Percentiles rank a stretch among this genome's conserved stretches.
Evolutionary conservation across 1,140 invertebrate genomes (phyloP).

Genomic region (Mesaphorura yosii): DNA sequence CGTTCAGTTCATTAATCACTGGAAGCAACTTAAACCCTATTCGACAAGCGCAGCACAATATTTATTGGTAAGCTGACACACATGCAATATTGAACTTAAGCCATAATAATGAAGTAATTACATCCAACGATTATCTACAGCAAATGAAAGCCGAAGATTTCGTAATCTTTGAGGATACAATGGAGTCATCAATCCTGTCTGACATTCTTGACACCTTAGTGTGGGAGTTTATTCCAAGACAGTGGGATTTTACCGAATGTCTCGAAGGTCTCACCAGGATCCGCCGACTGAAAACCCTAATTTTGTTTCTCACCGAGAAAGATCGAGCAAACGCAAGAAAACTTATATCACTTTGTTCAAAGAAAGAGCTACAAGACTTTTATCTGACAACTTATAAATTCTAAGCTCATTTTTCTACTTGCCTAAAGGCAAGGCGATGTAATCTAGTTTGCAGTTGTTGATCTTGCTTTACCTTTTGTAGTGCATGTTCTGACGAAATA

Average conservation of each 20-base stretch:
- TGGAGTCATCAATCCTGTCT: slow-evolving; percentile 15
- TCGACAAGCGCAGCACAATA: too few relatives aligned
- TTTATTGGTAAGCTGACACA: too few relatives aligned
- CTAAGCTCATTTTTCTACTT: too few relatives aligned
- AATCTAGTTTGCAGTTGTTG: too few relatives aligned
- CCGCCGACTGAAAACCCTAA: slow-evolving; percentile 37
- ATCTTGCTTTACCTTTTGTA: too few relatives aligned
- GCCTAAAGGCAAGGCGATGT: too few relatives aligned
- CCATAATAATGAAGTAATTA: too few relatives aligned
- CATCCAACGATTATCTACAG: slow-evolving; percentile 11
- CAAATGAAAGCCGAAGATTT: slow-evolving; percentile 15
- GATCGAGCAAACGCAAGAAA: slow-evolving; percentile 31
- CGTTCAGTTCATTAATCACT: too few relatives aligned
- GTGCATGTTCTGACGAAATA: too few relatives aligned
- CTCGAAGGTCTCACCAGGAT: slow-evolving; percentile 35
- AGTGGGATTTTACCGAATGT: slow-evolving; percentile 32
- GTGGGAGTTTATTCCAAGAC: slow-evolving; percentile 27
- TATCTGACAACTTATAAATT: neutral
- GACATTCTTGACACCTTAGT: slow-evolving; percentile 22
- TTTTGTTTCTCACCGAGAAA: slow-evolving; percentile 37
- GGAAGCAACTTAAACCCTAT: too few relatives aligned
- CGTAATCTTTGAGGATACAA: slow-evolving; percentile 21
- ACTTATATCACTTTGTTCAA: slow-evolving; percentile 10
- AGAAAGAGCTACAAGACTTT: neutral
- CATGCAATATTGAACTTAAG: too few relatives aligned